Conservation (phyloP, 2,113 vertebrate species). For the Xyliphius kryptos region DNA sequence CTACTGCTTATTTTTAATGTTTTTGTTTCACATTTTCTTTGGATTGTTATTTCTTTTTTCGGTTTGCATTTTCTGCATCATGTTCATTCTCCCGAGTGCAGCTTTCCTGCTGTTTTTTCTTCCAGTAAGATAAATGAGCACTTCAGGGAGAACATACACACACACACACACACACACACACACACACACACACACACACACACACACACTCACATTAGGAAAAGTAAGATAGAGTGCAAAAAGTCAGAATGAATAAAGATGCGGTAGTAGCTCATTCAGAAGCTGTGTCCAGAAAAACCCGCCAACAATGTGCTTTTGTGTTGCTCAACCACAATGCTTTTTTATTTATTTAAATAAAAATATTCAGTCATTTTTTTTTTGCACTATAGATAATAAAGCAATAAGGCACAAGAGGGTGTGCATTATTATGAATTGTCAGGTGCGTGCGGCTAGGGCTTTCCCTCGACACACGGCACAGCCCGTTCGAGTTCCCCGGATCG, state of each 20-base stretch:
- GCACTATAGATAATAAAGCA: constrained; percentile 5
- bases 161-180: constrained; percentile 13
- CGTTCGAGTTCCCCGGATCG: too few species aligned
- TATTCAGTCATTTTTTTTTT: neutral
- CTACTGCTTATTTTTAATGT: too few species aligned
- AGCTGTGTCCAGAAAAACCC: neutral
- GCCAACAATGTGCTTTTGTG: too few species aligned
- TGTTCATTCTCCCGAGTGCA: neutral
- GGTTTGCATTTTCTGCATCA: neutral
- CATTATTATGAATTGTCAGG: too few species aligned
- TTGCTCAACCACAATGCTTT: too few species aligned
- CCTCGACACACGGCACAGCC: too few species aligned
- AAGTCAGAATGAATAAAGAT: neutral
- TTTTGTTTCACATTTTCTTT: too few species aligned
- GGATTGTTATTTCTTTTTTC: neutral
- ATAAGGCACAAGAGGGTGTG: too few species aligned
- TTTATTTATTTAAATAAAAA: neutral
- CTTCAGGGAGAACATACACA: neutral
- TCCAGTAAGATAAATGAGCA: constrained; percentile 16
- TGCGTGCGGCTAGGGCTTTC: too few species aligned
- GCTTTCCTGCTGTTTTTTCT: neutral
- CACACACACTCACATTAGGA: neutral
- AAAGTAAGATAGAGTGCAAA: neutral
- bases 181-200: constrained; percentile 11
- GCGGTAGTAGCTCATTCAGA: constrained; percentile 2